Evolutionary conservation across 2,113 vertebrate genomes (phyloP).

Genomic region (Nestor notabilis): DNA sequence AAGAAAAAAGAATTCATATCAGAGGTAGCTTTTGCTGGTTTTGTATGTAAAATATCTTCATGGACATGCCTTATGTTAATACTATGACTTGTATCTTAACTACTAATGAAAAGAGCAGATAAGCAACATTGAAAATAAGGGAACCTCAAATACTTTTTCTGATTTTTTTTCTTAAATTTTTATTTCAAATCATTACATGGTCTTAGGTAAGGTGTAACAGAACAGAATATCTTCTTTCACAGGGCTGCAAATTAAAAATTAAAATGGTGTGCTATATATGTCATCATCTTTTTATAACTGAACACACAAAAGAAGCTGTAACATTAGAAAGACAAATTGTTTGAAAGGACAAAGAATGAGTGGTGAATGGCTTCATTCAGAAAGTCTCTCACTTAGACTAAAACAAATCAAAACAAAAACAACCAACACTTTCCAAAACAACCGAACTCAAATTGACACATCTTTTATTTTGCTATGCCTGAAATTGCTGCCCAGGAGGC

Average conservation of each 20-base stretch:
- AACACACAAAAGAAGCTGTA: background rate
- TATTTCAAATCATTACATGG: background rate
- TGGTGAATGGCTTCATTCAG: background rate
- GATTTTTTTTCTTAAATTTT: background rate
- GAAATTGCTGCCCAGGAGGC: conserved; percentile 35
- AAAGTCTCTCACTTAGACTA: background rate
- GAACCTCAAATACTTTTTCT: accelerated
- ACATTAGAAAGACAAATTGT: background rate
- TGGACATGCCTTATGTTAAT: background rate
- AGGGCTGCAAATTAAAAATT: background rate
- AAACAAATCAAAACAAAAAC: background rate
- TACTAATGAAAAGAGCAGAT: background rate
- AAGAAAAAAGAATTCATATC: background rate
- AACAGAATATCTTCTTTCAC: background rate
- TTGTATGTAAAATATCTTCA: background rate
- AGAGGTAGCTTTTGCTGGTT: background rate
- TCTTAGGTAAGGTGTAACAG: background rate
- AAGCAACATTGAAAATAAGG: background rate
- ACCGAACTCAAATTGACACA: background rate
- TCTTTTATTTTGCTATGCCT: conserved; percentile 18
- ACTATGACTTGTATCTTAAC: background rate
- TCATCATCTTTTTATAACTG: background rate
- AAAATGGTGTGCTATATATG: background rate
- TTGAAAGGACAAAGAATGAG: background rate
- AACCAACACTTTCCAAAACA: background rate